These are phyloP conservation scores for Cinclus cinclus DNA, from an alignment of 2,113 vertebrate genomes.

Conservation along the genomic window DNA sequence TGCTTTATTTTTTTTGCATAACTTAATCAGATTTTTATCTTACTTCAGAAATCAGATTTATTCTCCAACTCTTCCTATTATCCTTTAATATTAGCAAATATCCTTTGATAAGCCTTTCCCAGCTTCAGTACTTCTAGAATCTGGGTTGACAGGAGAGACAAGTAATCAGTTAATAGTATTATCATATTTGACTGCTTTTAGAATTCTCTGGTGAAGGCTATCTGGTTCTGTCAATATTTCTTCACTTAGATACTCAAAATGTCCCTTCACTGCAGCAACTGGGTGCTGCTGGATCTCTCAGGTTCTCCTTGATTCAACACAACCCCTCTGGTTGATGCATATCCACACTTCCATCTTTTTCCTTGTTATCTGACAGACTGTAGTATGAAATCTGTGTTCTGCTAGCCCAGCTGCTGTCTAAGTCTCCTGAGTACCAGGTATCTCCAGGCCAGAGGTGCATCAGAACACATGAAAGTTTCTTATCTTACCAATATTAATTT, in stretches of 20 bases:
- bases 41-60: neutral
- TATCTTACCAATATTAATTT: constrained; percentile 11
- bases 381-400: neutral
- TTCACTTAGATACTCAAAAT: neutral
- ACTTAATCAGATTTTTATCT: neutral
- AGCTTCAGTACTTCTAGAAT: neutral
- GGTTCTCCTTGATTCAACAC: neutral
- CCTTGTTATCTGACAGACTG: neutral
- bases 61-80: neutral
- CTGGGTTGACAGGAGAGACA: neutral
- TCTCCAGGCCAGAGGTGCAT: neutral
- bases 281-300: neutral
- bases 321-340: neutral
- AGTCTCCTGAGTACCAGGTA: neutral
- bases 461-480: constrained; percentile 9
- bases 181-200: neutral
- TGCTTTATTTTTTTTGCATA: neutral
- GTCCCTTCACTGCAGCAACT: neutral
- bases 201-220: neutral
- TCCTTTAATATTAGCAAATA: neutral
- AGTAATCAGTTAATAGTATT: neutral
- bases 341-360: neutral
- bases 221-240: neutral
- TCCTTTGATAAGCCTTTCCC: neutral
- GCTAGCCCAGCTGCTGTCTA: neutral